Percentiles rank a stretch among this genome's conserved stretches.
phyloP scores from a whole-genome alignment of 2,113 vertebrate genomes.

The Murina feae region DNA sequence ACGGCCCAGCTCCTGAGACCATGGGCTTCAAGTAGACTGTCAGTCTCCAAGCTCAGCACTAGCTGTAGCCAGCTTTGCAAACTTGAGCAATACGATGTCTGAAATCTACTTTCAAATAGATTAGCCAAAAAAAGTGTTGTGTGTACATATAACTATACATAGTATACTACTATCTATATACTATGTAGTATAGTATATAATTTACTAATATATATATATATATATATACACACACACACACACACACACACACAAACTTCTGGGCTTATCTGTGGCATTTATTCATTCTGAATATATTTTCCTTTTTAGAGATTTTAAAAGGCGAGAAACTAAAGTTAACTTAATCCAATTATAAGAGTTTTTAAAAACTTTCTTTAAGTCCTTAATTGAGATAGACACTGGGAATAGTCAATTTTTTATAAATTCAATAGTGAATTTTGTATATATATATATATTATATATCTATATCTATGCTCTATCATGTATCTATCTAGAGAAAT shows the following conservation, averaged over 20 bases:
- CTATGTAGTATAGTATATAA: not conserved
- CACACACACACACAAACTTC: too few relatives aligned
- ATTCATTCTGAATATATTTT: not conserved
- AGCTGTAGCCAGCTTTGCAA: not conserved
- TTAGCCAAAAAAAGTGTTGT: not conserved
- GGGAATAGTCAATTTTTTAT: not conserved
- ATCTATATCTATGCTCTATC: not conserved
- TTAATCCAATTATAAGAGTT: not conserved
- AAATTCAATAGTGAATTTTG: not conserved
- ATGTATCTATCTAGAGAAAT: not conserved
- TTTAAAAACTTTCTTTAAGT: not conserved
- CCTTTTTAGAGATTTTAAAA: conserved; percentile 1
- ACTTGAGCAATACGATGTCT: not conserved
- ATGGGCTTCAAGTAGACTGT: not conserved
- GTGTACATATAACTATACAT: not conserved
- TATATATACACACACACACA: too few relatives aligned
- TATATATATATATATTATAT: not conserved
- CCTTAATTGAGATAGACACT: not conserved
- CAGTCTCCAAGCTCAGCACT: not conserved
- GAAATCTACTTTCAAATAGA: not conserved
- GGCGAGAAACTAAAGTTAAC: not conserved
- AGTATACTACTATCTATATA: not conserved
- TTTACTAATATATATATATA: not conserved
- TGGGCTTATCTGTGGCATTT: not conserved
- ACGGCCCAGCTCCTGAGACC: not conserved